Evolutionary conservation across 2,113 vertebrate genomes (phyloP), one percentile per base, ranked within the genome.

Genomic region (Brienomyrus brachyistius): DNA sequence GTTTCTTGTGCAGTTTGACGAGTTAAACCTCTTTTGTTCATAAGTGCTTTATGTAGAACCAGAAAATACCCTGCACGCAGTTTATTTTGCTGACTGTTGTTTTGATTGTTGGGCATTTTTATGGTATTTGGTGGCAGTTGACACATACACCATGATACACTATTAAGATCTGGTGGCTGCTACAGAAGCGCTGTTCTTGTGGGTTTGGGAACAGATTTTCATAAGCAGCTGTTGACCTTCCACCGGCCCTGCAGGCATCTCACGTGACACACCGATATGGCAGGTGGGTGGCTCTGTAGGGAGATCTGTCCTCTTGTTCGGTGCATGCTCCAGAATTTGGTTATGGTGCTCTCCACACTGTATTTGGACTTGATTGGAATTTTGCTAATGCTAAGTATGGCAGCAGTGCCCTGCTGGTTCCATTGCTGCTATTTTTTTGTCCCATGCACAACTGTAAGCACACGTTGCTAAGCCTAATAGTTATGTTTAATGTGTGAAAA

Each of bases 161-260:
- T 17, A 56, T 31, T 80, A 19, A 21, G 17, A 43, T 35, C 19
- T 1, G 74, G 74, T 2, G 13, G 11, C 74, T 80, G 40, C 40
- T 43, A 19, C 74, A 80, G 40, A 80, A 80, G 35, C 17, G 4
- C 31, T 43, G n/a, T 80, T 82, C 35, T 19, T 45, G 40, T 21
- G 35, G 77, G 3, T 82, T 4, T 82, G 40, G 40, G 40, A 82
- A 43, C 40, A 45, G 5, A 82, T 82, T 82, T 82, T 82, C 40
- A 82, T 82, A 82, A 82, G 77, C 77, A 45, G 77, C 77, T 45
- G 77, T 82, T 82, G 77, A 82, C 77, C 77, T 82, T 45, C 77
- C 77, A 9, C 5, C 5, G 5, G 35, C 77, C 17, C 77, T 40
- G 77, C 43, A 31, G 62, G 40, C 77, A 6, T 82, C 35, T 7